These are phyloP conservation scores for Tylochromis polylepis DNA, from an alignment of 2,113 vertebrate genomes.

Conservation along the genomic window DNA sequence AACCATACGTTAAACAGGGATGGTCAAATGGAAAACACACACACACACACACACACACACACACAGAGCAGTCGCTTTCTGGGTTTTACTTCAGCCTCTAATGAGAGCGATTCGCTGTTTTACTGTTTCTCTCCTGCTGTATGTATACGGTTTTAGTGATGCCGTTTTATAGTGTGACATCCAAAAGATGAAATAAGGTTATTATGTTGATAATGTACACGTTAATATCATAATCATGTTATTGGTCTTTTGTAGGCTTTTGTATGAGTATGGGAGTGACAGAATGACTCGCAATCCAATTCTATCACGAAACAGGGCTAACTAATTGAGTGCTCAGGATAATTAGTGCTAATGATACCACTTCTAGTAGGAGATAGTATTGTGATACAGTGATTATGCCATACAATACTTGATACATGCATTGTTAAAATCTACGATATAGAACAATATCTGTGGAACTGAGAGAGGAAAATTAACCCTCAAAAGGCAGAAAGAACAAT, in stretches of 20 bases:
- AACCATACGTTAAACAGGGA: background rate
- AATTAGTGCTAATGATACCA: background rate
- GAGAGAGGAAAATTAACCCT: background rate
- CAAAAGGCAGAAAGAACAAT: background rate
- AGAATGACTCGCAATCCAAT: background rate
- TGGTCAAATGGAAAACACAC: fast-evolving
- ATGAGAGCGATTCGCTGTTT: background rate
- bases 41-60: fast-evolving
- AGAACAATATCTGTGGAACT: background rate
- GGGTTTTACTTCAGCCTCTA: background rate
- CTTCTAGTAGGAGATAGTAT: background rate
- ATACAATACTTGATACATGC: background rate
- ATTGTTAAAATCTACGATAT: background rate
- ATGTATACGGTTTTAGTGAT: background rate
- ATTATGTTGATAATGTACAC: fast-evolving
- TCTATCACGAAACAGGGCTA: background rate
- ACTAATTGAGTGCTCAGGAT: fast-evolving
- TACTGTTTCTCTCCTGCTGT: background rate
- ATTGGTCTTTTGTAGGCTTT: background rate
- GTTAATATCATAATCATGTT: background rate
- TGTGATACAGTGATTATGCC: background rate
- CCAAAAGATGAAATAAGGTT: background rate
- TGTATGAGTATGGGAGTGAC: background rate
- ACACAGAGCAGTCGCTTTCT: background rate
- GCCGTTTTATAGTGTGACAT: background rate